These are phyloP conservation scores for Dicycla oo DNA, from an alignment of 2,888 invertebrate genomes.

Conservation along the genomic window DNA sequence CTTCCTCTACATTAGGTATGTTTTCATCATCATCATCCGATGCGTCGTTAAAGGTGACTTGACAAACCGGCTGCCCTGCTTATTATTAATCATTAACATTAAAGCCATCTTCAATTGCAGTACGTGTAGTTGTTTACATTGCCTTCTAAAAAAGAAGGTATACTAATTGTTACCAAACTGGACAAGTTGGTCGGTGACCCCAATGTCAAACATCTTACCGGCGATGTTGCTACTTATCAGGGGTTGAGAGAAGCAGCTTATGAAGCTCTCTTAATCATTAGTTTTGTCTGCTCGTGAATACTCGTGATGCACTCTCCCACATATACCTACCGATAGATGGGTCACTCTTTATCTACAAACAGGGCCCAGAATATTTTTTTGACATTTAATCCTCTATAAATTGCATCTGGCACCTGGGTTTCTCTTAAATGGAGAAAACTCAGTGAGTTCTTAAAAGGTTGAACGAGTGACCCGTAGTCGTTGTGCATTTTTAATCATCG, in stretches of 20 bases:
- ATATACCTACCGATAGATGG: too few species aligned
- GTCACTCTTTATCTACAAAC: too few species aligned
- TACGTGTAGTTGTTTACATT: constrained; percentile 39
- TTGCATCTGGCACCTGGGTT: neutral
- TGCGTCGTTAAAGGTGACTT: constrained; percentile 43
- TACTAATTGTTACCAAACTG: neutral
- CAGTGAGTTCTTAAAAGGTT: constrained; percentile 29
- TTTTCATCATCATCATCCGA: constrained; percentile 43
- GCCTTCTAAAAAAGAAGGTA: constrained; percentile 23
- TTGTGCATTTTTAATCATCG: constrained; percentile 31
- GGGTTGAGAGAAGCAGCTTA: constrained; percentile 1
- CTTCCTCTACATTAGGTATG: constrained; percentile 41
- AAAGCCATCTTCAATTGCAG: constrained; percentile 37
- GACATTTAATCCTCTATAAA: neutral
- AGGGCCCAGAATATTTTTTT: too few species aligned
- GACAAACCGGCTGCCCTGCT: constrained; percentile 41
- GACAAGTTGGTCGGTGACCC: constrained; percentile 13
- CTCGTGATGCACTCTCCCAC: too few species aligned
- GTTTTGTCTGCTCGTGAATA: accelerated
- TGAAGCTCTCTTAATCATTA: neutral
- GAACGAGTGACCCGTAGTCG: neutral
- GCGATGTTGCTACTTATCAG: neutral
- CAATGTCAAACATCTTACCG: neutral
- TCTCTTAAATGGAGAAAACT: constrained; percentile 33
- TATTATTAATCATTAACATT: constrained; percentile 30